Conservation (phyloP, 2,113 vertebrate species). For the Aramus guarauna region DNA sequence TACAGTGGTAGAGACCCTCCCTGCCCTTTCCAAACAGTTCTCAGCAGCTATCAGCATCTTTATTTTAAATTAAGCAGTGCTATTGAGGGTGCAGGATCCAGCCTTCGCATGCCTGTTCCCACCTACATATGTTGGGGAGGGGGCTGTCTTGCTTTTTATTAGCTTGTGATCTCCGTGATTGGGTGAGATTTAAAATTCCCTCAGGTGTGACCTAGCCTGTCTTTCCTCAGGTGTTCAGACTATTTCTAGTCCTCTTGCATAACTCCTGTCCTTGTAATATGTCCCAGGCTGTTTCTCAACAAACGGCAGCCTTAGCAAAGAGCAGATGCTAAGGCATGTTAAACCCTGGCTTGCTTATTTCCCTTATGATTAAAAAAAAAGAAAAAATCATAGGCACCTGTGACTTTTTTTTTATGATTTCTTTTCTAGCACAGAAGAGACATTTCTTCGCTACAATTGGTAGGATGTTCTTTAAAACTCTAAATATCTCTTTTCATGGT, state of each 20-base stretch:
- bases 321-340: neutral
- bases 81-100: neutral
- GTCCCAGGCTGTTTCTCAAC: neutral
- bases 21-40: neutral
- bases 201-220: neutral
- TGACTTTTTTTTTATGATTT: slow-evolving; percentile 2
- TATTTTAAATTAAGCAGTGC: neutral
- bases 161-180: neutral
- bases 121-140: neutral
- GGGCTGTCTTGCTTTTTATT: neutral
- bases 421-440: neutral
- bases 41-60: neutral
- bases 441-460: neutral
- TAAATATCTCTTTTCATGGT: slow-evolving; percentile 20
- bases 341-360: slow-evolving; percentile 26
- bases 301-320: neutral
- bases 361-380: slow-evolving; percentile 23
- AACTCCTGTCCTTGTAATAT: neutral
- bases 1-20: neutral
- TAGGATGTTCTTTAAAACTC: neutral
- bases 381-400: neutral
- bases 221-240: neutral
- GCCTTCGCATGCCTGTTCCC: neutral
- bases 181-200: neutral
- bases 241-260: neutral